Conservation (phyloP, 2,113 vertebrate species). For the Dasyornis broadbenti region DNA sequence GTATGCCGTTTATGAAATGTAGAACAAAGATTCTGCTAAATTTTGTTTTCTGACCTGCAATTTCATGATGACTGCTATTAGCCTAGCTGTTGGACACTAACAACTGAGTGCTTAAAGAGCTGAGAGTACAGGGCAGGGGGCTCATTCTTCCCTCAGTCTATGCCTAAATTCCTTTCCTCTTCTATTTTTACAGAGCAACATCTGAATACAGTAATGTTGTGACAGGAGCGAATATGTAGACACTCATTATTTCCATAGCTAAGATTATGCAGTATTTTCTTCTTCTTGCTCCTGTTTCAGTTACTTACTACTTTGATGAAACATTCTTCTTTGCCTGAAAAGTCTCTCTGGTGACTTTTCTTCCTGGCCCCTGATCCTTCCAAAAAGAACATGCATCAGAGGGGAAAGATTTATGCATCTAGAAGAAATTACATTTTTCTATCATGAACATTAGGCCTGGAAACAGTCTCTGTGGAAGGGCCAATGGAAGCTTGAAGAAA, state of each 20-base stretch:
- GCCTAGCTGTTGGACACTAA: not conserved
- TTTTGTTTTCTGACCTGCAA: not conserved
- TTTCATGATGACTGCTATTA: not conserved
- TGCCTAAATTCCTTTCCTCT: not conserved
- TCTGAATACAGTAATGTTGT: not conserved
- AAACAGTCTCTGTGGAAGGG: not conserved
- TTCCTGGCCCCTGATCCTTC: accelerated
- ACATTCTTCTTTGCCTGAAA: not conserved
- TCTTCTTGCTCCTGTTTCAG: not conserved
- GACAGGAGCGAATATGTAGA: not conserved
- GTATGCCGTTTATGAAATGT: not conserved
- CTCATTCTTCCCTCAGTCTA: not conserved
- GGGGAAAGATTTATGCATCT: not conserved
- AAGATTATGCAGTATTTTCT: not conserved
- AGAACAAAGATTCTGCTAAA: not conserved
- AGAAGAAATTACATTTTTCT: not conserved
- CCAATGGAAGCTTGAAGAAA: not conserved
- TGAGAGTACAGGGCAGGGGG: not conserved
- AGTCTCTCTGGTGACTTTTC: not conserved
- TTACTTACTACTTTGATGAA: not conserved
- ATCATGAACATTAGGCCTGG: not conserved
- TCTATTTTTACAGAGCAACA: not conserved
- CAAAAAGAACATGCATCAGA: not conserved
- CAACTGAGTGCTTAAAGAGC: not conserved
- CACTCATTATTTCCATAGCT: not conserved